Evolutionary conservation across 1,140 invertebrate genomes (phyloP), one percentile per base, ranked within the genome.

Genomic region (Neuroterus valhalla): DNA sequence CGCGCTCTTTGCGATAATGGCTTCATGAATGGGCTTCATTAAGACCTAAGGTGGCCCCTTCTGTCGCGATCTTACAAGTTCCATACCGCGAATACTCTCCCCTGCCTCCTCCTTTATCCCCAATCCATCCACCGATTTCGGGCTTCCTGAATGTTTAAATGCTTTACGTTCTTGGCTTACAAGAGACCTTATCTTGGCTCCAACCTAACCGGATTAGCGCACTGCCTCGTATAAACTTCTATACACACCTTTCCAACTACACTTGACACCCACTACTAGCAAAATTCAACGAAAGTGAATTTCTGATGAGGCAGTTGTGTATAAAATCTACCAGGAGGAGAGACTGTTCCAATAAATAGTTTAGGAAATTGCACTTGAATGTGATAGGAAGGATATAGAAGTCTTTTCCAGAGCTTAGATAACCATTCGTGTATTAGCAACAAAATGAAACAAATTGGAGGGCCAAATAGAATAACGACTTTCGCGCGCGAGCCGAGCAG

Each of bases 21-120:
- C 79, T 79, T 80, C 78, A 85, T 89, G 88, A 89, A 89, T 89
- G 86, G 88, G 84, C 86, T 87, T 89, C 88, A 88, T 89, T 89
- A 89, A 88, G 85, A 85, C 85, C 83, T 77, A 80, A 80, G 76
- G 78, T 78, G 78, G 74, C 68, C 71, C 76, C 68, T 71, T 31
- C 45, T 44, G 38, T 23, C 12, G 43, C 70, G 46, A 78, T 76
- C 76, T 79, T 79, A 68, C 69, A 75, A 81, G 66, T 82, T 81
- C 77, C 68, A 68, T 66, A 44, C 76, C 66, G 66, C 74, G 72
- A 70, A 79, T 8, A 38, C 31, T 38, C 10, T 38, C 31, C 31
- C 74, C 68, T 77, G 72, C 76, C 78, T 76, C 71, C 62, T 45
- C 62, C 66, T 50, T 42, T 15, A 44, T 68, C 43, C 42, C 69